These are phyloP conservation scores for Rhodinocichla rosea DNA, from an alignment of 2,113 vertebrate species.

Conservation along the genomic window DNA sequence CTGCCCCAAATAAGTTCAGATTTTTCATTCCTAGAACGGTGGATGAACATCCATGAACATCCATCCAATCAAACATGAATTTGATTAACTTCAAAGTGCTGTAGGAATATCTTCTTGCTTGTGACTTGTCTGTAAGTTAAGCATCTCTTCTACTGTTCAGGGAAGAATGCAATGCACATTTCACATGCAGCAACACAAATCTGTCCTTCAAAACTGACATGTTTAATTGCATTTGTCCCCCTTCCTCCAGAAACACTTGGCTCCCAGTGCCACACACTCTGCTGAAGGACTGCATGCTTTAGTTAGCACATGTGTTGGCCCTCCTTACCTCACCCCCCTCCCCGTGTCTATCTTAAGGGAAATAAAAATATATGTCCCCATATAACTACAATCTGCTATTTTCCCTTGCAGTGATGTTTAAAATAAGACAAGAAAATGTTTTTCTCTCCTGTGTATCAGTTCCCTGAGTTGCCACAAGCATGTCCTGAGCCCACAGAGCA, in stretches of 20 bases:
- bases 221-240: slow-evolving; percentile 19
- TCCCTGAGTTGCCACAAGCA: not conserved
- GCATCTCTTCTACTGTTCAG: not conserved
- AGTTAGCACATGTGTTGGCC: slow-evolving; percentile 53
- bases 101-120: not conserved
- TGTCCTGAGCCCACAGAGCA: not conserved
- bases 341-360: slow-evolving; percentile 46
- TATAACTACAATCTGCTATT: slow-evolving; percentile 67
- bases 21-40: not conserved
- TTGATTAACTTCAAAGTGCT: not conserved
- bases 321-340: not conserved
- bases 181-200: slow-evolving; percentile 15
- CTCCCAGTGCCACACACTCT: not conserved
- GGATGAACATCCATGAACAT: not conserved
- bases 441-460: not conserved
- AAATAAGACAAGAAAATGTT: slow-evolving; percentile 54
- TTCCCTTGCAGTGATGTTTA: slow-evolving; percentile 29
- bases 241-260: slow-evolving; percentile 41
- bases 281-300: slow-evolving; percentile 28
- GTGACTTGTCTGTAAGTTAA: not conserved
- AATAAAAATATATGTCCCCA: slow-evolving; percentile 66
- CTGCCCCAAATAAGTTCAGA: not conserved
- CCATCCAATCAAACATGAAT: too few species aligned
- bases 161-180: not conserved
- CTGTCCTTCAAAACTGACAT: slow-evolving; percentile 34